Base-by-base conservation (phyloP, 1,140 invertebrate genomes). In the Antheraea pernyi region DNA sequence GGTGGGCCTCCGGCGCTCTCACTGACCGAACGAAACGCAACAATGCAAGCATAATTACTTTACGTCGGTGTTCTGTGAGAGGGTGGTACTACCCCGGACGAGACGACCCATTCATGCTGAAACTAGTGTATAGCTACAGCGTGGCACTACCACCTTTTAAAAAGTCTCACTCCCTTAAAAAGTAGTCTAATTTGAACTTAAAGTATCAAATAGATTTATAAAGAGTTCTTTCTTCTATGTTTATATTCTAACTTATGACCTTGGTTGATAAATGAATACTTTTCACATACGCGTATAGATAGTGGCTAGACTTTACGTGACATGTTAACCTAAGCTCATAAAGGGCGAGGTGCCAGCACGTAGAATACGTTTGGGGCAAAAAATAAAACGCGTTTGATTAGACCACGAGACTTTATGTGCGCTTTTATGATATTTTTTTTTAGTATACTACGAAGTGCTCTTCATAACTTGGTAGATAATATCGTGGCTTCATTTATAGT, bases 301-400 rank as follows among this genome's bases (percentile, higher is more conserved):
- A 53, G 46, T 53, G 46, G 46, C 16, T 53, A 63, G 58, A 71
- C 42, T 66, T 70, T 73, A 77, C 78, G 75, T 79, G 78, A 79
- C 73, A 64, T 73, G 73, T 65, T 70, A 79, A 74, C 72, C 16
- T 70, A 70, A 64, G 71, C 68, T 79, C 78, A 67, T 77, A 75
- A 73, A 73, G 70, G 65, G 64, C 59, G 59, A 68, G 70, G 67
- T 65, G 63, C 59, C 66, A 63, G 53, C 67, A 72, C 67, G 67
- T 69, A 67, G 48, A 53, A 59, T 67, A 36, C 65, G 62, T 61
- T 46, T 63, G 19, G 19, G 37, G 36, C 68, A 64, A 69, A 69
- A 68, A 73, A 67, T 36, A 46, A 73, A 70, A 73, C 59, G 59
- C 60, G 65, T 48, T 69, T 67, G 64, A 22, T 53, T 53, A 53